Evolutionary conservation across 2,888 invertebrate genomes (phyloP), one percentile per base, ranked within the genome.

Genomic region (Eudemis profundana): DNA sequence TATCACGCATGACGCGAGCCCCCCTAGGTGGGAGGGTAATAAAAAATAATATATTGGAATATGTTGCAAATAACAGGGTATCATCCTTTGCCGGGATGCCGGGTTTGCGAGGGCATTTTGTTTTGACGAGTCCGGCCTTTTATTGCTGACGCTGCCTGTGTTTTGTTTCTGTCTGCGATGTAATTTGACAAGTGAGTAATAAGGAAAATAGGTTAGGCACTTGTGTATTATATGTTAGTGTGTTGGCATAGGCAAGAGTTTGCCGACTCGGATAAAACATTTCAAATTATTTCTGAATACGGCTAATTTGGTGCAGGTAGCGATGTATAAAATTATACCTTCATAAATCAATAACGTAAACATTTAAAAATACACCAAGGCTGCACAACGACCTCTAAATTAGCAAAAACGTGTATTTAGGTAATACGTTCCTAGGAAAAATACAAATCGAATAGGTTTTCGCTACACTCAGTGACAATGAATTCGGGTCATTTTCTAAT

Each of bases 41-140:
- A 93, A 93, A 93, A 93, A 92, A 93, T 93, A 93, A 93, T 92
- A 93, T 93, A 93, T 93, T 92, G 93, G 92, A 93, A 92, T 93
- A 92, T 92, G 92, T 90, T 93, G 91, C 90, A 90, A 91, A 92
- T 92, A 92, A 92, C 92, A 89, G 87, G 85, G 92, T 91, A 92
- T 90, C 90, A 92, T 91, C 87, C 87, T 88, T 85, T 77, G 81
- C 86, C 77, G 83, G 86, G 87, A 85, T 86, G 83, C 85, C 80
- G 78, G 77, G 73, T 77, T 72, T 74, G 74, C 78, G 79, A 84
- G 87, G 89, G 86, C 87, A 86, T 86, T 87, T 83, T 82, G 79
- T 82, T 82, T 79, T 86, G 86, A 87, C 85, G 85, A 84, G 91
- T 92, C 90, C 91, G 73, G 90, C 83, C 81, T 83, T 78, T 75